Percentiles rank a stretch among this genome's conserved stretches.
Evolutionary conservation across 2,888 invertebrate genomes (phyloP).

Genomic region (Aphodius sticticus): DNA sequence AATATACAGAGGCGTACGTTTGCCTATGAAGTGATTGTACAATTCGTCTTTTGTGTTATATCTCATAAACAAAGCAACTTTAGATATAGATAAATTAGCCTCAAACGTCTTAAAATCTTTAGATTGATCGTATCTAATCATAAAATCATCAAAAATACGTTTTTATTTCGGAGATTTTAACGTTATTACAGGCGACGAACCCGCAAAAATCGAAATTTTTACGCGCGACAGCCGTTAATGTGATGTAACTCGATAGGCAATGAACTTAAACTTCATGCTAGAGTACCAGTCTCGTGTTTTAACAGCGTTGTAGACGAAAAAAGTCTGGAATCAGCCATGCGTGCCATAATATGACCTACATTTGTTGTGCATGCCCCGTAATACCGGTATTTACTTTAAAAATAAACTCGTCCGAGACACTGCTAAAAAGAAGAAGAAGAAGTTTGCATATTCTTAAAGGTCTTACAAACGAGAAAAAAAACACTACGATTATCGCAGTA

Average conservation of each 20-base stretch:
- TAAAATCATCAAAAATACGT: too few relatives aligned
- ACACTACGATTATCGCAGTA: too few relatives aligned
- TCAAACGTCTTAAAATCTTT: too few relatives aligned
- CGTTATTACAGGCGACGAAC: too few relatives aligned
- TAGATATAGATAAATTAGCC: too few relatives aligned
- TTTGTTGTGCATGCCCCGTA: background rate
- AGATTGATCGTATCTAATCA: too few relatives aligned
- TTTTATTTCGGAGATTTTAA: too few relatives aligned
- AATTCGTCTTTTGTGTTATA: background rate
- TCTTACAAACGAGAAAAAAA: background rate
- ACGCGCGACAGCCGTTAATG: background rate
- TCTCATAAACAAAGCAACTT: too few relatives aligned
- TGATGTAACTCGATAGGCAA: background rate
- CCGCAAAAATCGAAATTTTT: background rate
- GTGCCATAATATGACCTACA: background rate
- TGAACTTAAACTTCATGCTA: background rate
- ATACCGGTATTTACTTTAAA: constrained; percentile 8
- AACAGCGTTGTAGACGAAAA: background rate
- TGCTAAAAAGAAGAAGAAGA: background rate
- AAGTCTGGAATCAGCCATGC: background rate
- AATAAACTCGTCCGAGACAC: constrained; percentile 5
- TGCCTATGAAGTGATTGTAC: background rate
- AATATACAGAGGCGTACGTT: background rate
- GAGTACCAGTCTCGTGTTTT: background rate
- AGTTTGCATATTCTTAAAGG: background rate